Conservation (phyloP, 2,888 invertebrate species). For the Schizotus pectinicornis region DNA sequence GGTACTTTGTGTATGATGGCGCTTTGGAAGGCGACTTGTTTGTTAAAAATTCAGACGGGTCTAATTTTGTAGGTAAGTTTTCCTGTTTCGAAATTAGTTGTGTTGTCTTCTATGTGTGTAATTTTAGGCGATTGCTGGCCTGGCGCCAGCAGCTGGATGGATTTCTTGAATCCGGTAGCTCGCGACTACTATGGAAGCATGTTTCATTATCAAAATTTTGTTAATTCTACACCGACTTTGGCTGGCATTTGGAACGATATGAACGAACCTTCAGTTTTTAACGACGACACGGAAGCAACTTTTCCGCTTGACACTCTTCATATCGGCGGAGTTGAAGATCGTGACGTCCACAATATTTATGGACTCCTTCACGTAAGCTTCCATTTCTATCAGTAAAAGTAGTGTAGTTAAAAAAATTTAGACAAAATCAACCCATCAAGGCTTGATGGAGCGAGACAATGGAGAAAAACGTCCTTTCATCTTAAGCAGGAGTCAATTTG, state of each 20-base stretch:
- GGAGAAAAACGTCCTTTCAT: conserved; percentile 84
- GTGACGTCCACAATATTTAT: conserved; percentile 91
- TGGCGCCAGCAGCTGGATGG: conserved; percentile 17
- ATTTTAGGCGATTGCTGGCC: conserved; percentile 16
- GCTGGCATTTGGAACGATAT: conserved; percentile 97
- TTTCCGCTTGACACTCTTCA: conserved; percentile 59
- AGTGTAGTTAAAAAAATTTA: not conserved
- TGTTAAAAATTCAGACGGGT: conserved; percentile 84
- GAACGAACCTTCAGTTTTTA: conserved; percentile 98
- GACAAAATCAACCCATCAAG: conserved; percentile 52
- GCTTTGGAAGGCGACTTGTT: conserved; percentile 79
- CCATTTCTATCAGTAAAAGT: not conserved
- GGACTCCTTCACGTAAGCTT: conserved; percentile 68
- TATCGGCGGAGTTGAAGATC: conserved; percentile 76
- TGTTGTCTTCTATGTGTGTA: too few relatives aligned
- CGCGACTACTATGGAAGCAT: conserved; percentile 75
- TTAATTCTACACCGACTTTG: conserved; percentile 70
- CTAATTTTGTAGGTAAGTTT: conserved; percentile 81
- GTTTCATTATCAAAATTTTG: conserved; percentile 69
- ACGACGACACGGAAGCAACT: conserved; percentile 69
- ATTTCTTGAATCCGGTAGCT: conserved; percentile 70
- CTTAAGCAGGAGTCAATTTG: conserved; percentile 83
- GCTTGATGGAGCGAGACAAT: conserved; percentile 62
- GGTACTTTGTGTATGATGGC: conserved; percentile 25
- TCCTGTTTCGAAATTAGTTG: too few relatives aligned